phyloP scores from a whole-genome alignment of 2,113 vertebrate species.

The Apteryx mantelli region DNA sequence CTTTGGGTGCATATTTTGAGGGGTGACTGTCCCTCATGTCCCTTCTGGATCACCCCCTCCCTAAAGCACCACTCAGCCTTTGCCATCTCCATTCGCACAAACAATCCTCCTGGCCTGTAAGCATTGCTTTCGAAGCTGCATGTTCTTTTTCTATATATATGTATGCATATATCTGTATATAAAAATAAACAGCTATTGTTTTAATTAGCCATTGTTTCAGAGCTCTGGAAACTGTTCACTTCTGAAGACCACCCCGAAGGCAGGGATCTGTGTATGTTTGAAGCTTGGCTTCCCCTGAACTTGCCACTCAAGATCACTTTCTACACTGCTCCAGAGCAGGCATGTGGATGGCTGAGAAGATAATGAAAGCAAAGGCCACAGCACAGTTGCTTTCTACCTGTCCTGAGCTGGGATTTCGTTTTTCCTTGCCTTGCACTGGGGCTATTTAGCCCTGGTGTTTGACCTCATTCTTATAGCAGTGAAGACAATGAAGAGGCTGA shows the following conservation, averaged over 20 bases:
- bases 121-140: neutral
- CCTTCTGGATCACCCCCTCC: neutral
- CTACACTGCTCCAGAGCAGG: neutral
- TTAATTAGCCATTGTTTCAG: conserved; percentile 66
- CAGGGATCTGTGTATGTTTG: neutral
- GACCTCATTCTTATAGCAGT: neutral
- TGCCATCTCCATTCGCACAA: neutral
- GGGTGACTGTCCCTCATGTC: neutral
- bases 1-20: neutral
- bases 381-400: neutral
- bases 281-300: neutral
- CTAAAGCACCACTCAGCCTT: neutral
- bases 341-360: neutral
- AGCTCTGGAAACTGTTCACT: conserved; percentile 57
- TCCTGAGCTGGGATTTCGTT: neutral
- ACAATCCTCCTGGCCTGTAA: neutral
- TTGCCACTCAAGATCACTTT: neutral
- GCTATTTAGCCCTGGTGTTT: neutral
- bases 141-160: neutral
- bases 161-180: neutral
- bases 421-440: neutral
- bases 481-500: neutral
- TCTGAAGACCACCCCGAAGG: conserved; percentile 50
- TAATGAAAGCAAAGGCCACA: neutral
- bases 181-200: conserved; percentile 59